Evolutionary conservation across 2,113 vertebrate species (phyloP).

Genomic region (Ceyx melanurus): DNA sequence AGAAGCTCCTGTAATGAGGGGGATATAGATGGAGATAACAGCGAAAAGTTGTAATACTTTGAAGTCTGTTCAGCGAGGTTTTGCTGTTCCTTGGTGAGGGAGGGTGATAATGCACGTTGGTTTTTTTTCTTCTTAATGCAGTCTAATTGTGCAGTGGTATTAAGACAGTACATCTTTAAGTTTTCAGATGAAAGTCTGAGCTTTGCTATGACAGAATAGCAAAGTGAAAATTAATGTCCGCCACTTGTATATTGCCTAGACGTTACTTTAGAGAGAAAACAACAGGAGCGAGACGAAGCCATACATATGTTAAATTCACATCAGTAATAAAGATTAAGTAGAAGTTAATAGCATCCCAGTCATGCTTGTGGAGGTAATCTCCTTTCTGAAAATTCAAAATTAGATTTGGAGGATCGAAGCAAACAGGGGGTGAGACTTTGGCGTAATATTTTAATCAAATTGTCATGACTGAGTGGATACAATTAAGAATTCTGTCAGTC

Average conservation of each 20-base stretch:
- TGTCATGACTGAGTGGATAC: slow-evolving; percentile 99
- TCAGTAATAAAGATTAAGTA: slow-evolving; percentile 99
- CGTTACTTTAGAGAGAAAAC: slow-evolving; percentile 76
- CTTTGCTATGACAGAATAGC: slow-evolving; percentile 59
- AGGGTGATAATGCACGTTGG: neutral
- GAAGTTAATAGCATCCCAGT: slow-evolving; percentile 98
- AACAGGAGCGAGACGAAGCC: slow-evolving; percentile 82
- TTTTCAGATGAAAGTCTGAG: slow-evolving; percentile 32
- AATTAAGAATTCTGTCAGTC: slow-evolving; percentile 99
- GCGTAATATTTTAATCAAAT: slow-evolving; percentile 99
- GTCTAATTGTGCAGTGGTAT: neutral
- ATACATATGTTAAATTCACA: slow-evolving; percentile 96
- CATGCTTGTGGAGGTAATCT: slow-evolving; percentile 98
- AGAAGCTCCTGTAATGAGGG: neutral
- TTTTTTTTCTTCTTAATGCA: neutral
- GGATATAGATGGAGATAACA: neutral
- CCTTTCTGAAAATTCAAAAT: slow-evolving; percentile 98
- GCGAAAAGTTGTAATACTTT: neutral
- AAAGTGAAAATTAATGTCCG: slow-evolving; percentile 68
- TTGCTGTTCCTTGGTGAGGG: neutral
- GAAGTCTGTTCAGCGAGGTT: neutral
- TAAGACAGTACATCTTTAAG: slow-evolving; percentile 26
- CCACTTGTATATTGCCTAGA: slow-evolving; percentile 71
- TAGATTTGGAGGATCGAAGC: slow-evolving; percentile 97
- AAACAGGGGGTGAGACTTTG: slow-evolving; percentile 98